A percentile compares a stretch with the other conserved stretches of the same genome.
Conservation (phyloP, 2,797 vertebrate species). For the Glyptemys insculpta region DNA sequence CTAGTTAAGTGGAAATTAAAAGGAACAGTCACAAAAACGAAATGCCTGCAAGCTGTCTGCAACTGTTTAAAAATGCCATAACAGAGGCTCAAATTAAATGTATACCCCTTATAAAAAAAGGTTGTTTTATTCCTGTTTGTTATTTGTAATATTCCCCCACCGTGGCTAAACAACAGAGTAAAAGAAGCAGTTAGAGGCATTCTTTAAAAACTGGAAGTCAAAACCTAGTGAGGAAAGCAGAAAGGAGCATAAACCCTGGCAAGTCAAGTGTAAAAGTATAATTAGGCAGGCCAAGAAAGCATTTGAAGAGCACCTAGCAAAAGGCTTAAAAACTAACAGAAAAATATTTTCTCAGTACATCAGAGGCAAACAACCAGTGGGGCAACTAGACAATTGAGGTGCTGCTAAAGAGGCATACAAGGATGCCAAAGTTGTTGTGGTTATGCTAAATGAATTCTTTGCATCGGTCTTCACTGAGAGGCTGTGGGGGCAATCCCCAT, state of each 20-base stretch:
- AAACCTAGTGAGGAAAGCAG: background rate
- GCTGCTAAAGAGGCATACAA: background rate
- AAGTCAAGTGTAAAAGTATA: background rate
- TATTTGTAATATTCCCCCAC: background rate
- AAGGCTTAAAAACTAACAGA: background rate
- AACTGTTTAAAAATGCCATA: background rate
- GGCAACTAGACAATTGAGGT: background rate
- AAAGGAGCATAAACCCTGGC: too few relatives aligned
- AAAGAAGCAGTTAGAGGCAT: background rate
- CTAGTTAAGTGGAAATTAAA: background rate
- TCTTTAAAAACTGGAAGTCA: background rate
- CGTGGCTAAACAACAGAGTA: background rate
- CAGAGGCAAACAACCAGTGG: background rate
- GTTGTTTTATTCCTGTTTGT: background rate
- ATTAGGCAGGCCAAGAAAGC: background rate
- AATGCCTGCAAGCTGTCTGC: background rate
- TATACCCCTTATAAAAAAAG: background rate
- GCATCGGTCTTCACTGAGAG: background rate
- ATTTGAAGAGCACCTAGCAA: background rate
- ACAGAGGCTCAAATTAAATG: background rate
- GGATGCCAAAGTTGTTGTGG: background rate
- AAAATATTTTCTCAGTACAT: background rate
- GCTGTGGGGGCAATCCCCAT: background rate
- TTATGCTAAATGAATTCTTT: background rate
- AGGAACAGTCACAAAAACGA: background rate